phyloP scores from a whole-genome alignment of 2,888 invertebrate species.

The Pammene fasciana region DNA sequence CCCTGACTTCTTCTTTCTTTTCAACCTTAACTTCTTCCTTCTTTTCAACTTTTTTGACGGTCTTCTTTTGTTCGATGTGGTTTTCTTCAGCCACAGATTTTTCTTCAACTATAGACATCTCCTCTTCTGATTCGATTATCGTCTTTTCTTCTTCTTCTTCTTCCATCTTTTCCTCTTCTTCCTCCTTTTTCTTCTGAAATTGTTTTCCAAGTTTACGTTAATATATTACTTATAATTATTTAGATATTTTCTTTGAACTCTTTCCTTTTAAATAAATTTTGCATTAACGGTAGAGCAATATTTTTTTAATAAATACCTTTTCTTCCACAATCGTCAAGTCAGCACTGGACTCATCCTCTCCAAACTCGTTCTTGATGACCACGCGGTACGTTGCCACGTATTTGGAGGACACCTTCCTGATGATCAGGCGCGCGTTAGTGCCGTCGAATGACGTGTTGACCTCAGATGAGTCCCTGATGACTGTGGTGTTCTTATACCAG shows the following conservation, averaged over 20 bases:
- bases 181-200: conserved; percentile 78
- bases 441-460: conserved; percentile 93
- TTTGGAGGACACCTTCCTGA: conserved; percentile 89
- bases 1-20: conserved; percentile 50
- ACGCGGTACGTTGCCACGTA: conserved; percentile 92
- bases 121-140: conserved; percentile 78
- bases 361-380: conserved; percentile 94
- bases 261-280: too few species aligned
- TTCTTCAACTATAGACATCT: conserved; percentile 77
- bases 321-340: conserved; percentile 90
- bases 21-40: conserved; percentile 63
- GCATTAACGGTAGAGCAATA: too few species aligned
- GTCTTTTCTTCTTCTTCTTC: conserved; percentile 73
- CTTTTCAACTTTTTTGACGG: conserved; percentile 64
- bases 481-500: conserved; percentile 92
- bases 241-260: too few species aligned
- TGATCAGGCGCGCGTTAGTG: conserved; percentile 89
- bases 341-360: conserved; percentile 94
- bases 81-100: conserved; percentile 79
- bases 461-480: conserved; percentile 90
- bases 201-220: not conserved
- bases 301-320: conserved; percentile 68
- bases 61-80: conserved; percentile 77
- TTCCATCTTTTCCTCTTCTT: conserved; percentile 70
- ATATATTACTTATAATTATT: too few species aligned